Conservation (phyloP, 2,888 invertebrate species). For the Orgyia antiqua region DNA sequence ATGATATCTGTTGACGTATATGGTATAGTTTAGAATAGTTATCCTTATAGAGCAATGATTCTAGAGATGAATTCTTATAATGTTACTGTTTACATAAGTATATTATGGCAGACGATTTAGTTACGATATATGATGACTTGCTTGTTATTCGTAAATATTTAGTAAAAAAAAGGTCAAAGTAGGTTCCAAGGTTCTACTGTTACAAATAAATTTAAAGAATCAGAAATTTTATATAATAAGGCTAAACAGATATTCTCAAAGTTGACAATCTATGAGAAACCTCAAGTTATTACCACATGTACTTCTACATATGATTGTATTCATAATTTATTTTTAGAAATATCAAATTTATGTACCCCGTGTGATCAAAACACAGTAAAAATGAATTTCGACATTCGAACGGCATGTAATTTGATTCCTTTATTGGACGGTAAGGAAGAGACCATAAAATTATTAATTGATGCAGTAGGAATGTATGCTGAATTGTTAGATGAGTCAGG, state of each 20-base stretch:
- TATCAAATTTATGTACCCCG: not conserved
- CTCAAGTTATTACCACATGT: not conserved
- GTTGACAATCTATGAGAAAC: not conserved
- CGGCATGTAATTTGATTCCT: not conserved
- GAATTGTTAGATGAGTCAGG: not conserved
- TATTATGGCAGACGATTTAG: not conserved
- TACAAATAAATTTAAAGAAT: not conserved
- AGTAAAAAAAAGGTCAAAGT: not conserved
- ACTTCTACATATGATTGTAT: not conserved
- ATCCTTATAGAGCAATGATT: no score
- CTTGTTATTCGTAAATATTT: not conserved
- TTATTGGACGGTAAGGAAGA: not conserved
- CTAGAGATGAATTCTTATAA: no score
- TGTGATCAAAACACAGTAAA: not conserved
- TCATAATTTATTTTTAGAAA: not conserved
- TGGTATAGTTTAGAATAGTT: no score
- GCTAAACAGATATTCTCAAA: not conserved
- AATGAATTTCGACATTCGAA: slow-evolving; percentile 1
- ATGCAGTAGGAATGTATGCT: slow-evolving; percentile 1
- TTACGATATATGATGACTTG: not conserved
- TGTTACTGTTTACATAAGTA: no score
- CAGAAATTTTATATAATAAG: not conserved
- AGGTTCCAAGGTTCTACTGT: not conserved
- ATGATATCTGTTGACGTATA: no score
- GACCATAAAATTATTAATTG: not conserved